Evolutionary conservation across 92 coral and sea anemone genomes (phyloP).

Genomic region (Porites cylindrica): DNA sequence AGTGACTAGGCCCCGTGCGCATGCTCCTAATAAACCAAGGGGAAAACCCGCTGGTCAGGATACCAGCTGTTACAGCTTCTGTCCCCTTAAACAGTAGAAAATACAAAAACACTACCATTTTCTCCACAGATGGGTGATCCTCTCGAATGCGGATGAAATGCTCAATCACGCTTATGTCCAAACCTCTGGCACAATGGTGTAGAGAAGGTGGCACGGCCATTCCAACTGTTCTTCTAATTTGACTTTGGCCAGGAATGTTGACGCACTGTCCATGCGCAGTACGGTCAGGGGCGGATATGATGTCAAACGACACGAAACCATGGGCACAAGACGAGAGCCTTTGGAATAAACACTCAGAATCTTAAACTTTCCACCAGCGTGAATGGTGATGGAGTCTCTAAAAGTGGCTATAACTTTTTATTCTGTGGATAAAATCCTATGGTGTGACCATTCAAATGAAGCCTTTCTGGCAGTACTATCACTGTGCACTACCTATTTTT

Average conservation of each 20-base stretch:
- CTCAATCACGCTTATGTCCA: background rate
- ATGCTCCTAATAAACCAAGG: too few relatives aligned
- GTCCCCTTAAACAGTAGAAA: background rate
- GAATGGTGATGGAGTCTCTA: too few relatives aligned
- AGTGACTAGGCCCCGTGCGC: too few relatives aligned
- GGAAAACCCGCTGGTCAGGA: too few relatives aligned
- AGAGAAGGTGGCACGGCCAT: constrained; percentile 30
- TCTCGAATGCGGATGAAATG: background rate
- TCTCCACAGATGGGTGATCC: background rate
- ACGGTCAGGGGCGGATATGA: background rate
- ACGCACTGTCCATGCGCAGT: constrained; percentile 26
- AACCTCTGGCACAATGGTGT: constrained; percentile 12
- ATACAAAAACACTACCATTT: background rate
- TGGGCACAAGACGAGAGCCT: constrained; percentile 38
- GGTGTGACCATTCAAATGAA: too few relatives aligned
- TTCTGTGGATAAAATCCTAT: too few relatives aligned
- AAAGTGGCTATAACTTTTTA: too few relatives aligned
- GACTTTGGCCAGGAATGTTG: background rate
- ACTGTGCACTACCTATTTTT: too few relatives aligned
- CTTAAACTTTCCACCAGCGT: too few relatives aligned
- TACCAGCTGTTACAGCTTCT: too few relatives aligned
- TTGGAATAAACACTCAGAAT: too few relatives aligned
- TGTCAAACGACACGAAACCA: constrained; percentile 22
- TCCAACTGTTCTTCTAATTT: background rate
- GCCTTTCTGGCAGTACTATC: too few relatives aligned